Conservation (phyloP, 2,888 invertebrate genomes). For the Athrips mouffetella region DNA sequence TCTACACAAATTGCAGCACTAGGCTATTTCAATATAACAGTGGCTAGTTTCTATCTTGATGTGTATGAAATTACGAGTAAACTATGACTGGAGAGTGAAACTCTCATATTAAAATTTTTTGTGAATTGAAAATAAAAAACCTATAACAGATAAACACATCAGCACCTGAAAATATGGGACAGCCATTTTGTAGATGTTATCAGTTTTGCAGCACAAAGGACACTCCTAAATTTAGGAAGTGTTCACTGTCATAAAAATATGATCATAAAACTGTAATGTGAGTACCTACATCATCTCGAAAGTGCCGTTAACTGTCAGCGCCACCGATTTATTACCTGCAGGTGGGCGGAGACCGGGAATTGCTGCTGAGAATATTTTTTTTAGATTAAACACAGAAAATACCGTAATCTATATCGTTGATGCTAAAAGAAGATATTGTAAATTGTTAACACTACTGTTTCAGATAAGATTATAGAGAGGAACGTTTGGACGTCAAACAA, state of each 20-base stretch:
- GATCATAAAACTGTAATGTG: conserved; percentile 19
- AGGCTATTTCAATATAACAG: no score
- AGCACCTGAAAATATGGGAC: neutral
- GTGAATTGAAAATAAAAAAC: no score
- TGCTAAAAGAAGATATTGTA: conserved; percentile 23
- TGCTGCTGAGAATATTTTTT: neutral
- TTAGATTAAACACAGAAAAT: neutral
- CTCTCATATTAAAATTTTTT: no score
- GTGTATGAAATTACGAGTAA: no score
- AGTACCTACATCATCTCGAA: conserved; percentile 19
- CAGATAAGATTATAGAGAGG: conserved; percentile 29
- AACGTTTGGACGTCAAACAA: conserved; percentile 38
- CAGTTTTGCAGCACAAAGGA: conserved; percentile 3
- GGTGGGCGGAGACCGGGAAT: conserved; percentile 9
- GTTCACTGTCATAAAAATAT: conserved; percentile 16
- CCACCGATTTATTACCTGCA: conserved; percentile 18
- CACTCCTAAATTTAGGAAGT: conserved; percentile 13
- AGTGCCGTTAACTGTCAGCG: conserved; percentile 20
- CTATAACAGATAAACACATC: no score
- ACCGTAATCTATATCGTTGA: neutral
- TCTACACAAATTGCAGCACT: no score
- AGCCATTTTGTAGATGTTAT: neutral
- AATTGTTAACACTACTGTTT: conserved; percentile 24
- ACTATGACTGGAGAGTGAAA: no score
- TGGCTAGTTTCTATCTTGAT: no score